phyloP scores from a whole-genome alignment of 2,113 vertebrate species.

The Phalacrocorax aristotelis region DNA sequence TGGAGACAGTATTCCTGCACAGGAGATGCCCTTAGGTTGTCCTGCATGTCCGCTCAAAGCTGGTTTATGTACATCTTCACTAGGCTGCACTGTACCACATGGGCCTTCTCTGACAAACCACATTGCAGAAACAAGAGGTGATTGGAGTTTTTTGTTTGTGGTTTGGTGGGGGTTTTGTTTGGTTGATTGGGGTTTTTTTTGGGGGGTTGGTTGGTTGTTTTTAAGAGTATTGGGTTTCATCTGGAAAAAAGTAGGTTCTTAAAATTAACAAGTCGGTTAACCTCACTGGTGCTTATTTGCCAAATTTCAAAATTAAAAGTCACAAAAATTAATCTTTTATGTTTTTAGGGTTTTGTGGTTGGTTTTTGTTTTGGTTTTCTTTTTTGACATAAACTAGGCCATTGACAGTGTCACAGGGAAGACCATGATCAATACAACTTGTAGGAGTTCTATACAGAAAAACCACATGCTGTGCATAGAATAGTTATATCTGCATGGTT shows the following conservation, averaged over 20 bases:
- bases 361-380: not conserved
- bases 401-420: not conserved
- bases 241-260: not conserved
- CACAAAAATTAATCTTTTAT: not conserved
- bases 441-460: not conserved
- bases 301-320: not conserved
- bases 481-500: not conserved
- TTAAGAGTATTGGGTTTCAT: not conserved
- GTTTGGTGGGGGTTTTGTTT: too few relatives aligned
- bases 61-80: not conserved
- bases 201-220: too few relatives aligned
- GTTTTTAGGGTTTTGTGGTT: not conserved
- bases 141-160: not conserved
- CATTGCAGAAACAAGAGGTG: fast-evolving
- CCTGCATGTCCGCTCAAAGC: not conserved
- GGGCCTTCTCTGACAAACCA: not conserved
- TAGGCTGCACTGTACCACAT: not conserved
- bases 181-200: too few relatives aligned
- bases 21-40: not conserved
- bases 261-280: not conserved
- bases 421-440: not conserved
- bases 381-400: not conserved
- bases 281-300: not conserved
- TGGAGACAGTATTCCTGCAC: not conserved
- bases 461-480: not conserved